Conservation (phyloP, 1,140 invertebrate genomes). For the Bombus turneri region DNA sequence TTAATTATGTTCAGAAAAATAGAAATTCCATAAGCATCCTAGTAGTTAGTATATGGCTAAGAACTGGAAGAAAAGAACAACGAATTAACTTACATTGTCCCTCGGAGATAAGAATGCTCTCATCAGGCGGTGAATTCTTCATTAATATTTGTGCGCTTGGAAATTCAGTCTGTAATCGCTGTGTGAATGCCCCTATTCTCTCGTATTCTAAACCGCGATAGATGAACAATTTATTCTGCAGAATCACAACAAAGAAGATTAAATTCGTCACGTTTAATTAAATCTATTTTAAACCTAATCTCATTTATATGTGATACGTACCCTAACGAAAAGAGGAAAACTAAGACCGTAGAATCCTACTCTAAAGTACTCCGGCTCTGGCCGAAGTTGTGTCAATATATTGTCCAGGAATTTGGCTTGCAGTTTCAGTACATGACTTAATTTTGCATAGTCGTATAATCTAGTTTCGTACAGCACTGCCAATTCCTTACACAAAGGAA, state of each 20-base stretch:
- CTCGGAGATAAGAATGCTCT: constrained; percentile 91
- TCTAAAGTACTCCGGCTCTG: constrained; percentile 97
- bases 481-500: constrained; percentile 96
- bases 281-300: not conserved
- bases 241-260: constrained; percentile 63
- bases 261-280: not conserved
- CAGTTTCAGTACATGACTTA: constrained; percentile 91
- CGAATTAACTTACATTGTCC: constrained; percentile 88
- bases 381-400: constrained; percentile 92
- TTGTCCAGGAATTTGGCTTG: constrained; percentile 96
- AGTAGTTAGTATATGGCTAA: no score
- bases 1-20: no score
- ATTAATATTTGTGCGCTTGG: constrained; percentile 94
- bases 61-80: not conserved
- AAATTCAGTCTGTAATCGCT: constrained; percentile 96
- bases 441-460: constrained; percentile 94
- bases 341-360: constrained; percentile 97
- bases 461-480: constrained; percentile 94
- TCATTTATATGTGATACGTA: constrained; percentile 81
- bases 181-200: constrained; percentile 96
- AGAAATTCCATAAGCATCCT: not conserved
- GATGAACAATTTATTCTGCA: constrained; percentile 97
- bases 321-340: constrained; percentile 96
- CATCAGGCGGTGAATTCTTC: constrained; percentile 95
- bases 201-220: constrained; percentile 98